Evolutionary conservation across 1,140 invertebrate species (phyloP), one percentile per base, ranked within the genome.

Genomic region (Diabrotica virgifera): DNA sequence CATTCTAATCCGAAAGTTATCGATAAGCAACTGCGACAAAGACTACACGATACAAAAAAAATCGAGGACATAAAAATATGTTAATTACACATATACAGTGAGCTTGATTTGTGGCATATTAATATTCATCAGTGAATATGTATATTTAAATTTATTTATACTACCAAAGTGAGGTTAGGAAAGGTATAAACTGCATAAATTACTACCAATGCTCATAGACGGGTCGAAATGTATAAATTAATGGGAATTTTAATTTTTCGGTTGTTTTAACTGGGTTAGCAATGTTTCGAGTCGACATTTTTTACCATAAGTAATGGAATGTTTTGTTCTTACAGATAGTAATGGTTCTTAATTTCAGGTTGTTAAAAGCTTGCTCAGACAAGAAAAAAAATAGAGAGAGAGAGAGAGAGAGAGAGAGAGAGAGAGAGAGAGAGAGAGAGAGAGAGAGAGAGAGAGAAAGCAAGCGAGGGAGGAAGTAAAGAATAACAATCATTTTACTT

Each of bases 71-170:
- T 46, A 46, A 46, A n/a, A 46, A 46, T 46, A 46, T 46, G 40
- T 46, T 46, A 46, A 46, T 46, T 46, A 46, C 5, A 46, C 40
- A 46, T n/a, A 46, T 46, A 46, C 6, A 46, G 40, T 46, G 40
- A 46, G 40, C 40, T 46, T 46, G 40, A 46, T 46, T 46, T 46
- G 40, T 46, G 40, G 40, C 3, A 46, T 46, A 46, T 46, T 46
- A 46, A 46, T 46, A 46, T 46, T 46, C 40, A 46, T 46, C 40
- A 46, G 40, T 46, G 40, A 10, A 8, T 46, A 46, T 46, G 40
- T 46, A 46, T 46, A 46, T 46, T 46, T 46, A 46, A 46, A 46
- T 46, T 46, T 46, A 46, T 46, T 46, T 46, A 46, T 46, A 46
- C 40, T 46, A 10, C 40, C 40, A 46, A 46, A 46, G 40, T 46